phyloP scores from a whole-genome alignment of 2,797 vertebrate species.

The Gadopsis marmoratus region DNA sequence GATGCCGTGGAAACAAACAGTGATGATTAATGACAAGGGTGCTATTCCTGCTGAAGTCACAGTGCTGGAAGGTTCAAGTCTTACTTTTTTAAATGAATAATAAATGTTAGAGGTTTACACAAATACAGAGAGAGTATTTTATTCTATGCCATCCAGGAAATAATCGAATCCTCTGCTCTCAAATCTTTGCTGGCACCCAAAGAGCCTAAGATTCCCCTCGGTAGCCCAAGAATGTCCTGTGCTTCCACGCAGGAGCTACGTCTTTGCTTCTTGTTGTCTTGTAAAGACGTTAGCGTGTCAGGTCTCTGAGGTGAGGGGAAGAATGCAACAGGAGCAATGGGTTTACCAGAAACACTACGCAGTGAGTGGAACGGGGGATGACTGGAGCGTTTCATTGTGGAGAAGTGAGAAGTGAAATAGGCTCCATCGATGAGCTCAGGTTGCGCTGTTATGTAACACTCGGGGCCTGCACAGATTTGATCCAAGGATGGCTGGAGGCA shows the following conservation, averaged over 20 bases:
- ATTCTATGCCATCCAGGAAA: neutral
- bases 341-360: conserved; percentile 76
- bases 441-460: conserved; percentile 51
- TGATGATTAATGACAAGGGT: conserved; percentile 26
- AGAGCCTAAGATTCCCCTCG: conserved; percentile 67
- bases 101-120: neutral
- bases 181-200: conserved; percentile 43
- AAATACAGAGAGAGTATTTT: neutral
- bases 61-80: neutral
- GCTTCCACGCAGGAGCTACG: conserved; percentile 60
- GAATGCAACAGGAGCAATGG: conserved; percentile 73
- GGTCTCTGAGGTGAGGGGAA: conserved; percentile 74
- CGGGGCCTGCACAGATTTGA: conserved; percentile 22
- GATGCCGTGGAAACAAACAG: conserved; percentile 53
- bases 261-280: conserved; percentile 69
- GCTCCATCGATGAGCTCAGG: conserved; percentile 25
- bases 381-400: conserved; percentile 29
- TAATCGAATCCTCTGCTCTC: conserved; percentile 16
- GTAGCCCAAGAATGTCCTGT: conserved; percentile 62
- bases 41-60: conserved; percentile 8
- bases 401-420: conserved; percentile 46
- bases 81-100: neutral
- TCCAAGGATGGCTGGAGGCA: conserved; percentile 23
- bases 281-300: conserved; percentile 74
- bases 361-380: conserved; percentile 27